A percentile compares a stretch with the other conserved stretches of the same genome.
phyloP scores from a whole-genome alignment of 30 jellyfish, hydroid and myxozoan species.

The Calvadosia cruxmelitensis region DNA sequence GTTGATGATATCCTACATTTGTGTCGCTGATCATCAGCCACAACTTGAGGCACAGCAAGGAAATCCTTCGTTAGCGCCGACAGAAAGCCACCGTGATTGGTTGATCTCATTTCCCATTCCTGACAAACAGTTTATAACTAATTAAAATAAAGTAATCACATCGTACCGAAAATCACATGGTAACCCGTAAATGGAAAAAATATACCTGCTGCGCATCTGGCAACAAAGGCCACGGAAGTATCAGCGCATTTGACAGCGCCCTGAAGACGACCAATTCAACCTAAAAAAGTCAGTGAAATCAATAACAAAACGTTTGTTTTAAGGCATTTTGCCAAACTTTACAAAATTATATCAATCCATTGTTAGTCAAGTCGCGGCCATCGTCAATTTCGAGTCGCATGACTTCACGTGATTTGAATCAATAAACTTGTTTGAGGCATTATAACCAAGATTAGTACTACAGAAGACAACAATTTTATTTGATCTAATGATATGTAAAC shows the following conservation, averaged over 20 bases:
- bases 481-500: too few species aligned
- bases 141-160: not conserved
- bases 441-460: too few species aligned
- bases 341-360: not conserved
- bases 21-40: not conserved
- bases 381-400: too few species aligned
- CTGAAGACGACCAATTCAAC: slow-evolving; percentile 50
- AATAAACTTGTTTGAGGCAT: too few species aligned
- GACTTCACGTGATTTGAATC: too few species aligned
- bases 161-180: not conserved
- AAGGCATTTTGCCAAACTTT: not conserved
- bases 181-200: not conserved
- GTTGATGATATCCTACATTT: not conserved
- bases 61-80: slow-evolving; percentile 47
- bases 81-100: slow-evolving; percentile 55
- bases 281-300: slow-evolving; percentile 5
- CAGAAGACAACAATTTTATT: too few species aligned
- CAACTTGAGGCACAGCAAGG: not conserved
- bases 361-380: too few species aligned
- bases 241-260: slow-evolving; percentile 70
- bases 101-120: slow-evolving; percentile 93
- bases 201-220: slow-evolving; percentile 49
- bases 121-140: not conserved
- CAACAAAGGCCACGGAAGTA: slow-evolving; percentile 70
- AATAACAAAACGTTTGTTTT: not conserved